Base-by-base conservation (phyloP, 2,888 invertebrate genomes). In the Merodon equestris region DNA sequence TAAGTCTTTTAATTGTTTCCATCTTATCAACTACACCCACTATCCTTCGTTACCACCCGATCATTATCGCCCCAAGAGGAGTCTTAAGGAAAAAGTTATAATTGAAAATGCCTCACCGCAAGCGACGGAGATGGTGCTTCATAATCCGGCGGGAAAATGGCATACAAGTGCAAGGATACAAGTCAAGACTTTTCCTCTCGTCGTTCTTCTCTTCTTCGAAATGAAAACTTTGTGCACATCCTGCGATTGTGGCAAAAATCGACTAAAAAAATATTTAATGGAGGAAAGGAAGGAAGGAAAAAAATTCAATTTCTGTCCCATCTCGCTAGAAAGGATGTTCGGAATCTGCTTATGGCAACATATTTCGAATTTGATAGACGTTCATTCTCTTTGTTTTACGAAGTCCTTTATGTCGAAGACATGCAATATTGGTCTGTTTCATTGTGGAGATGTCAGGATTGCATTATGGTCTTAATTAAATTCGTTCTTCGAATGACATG, bases 401-500 rank as follows among this genome's bases (percentile, higher is more conserved):
- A 27, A 27, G 27, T 27, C 27, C 7, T 27, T 27, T 27, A 7
- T 27, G 2, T 27, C 27, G 27, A 4, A 27, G 3, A 27, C 27
- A 27, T 27, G 27, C 27, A 27, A 27, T 27, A 27, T 27, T 27
- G 27, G 27, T 7, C 27, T n/a, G n/a, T n/a, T 45, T 34, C n/a
- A 10, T 14, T 18, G 13, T 27, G 1, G 50, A 54, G 38, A 54
- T 56, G 56, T 56, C 18, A 48, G 9, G 27, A 40, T 27, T 27
- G 38, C 44, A 64, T 50, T 57, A 56, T 51, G 42, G 27, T 57
- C 42, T 67, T 72, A 67, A 77, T 72, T 67, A 58, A 68, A 77
- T 57, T 42, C 34, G 38, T 27, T 54, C 57, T n/a, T 63, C 57
- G 67, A 73, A 53, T 61, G 67, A 67, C 72, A 67, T 27, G 54